Evolutionary conservation across 2,113 vertebrate species (phyloP).

Genomic region (Tauraco erythrolophus): DNA sequence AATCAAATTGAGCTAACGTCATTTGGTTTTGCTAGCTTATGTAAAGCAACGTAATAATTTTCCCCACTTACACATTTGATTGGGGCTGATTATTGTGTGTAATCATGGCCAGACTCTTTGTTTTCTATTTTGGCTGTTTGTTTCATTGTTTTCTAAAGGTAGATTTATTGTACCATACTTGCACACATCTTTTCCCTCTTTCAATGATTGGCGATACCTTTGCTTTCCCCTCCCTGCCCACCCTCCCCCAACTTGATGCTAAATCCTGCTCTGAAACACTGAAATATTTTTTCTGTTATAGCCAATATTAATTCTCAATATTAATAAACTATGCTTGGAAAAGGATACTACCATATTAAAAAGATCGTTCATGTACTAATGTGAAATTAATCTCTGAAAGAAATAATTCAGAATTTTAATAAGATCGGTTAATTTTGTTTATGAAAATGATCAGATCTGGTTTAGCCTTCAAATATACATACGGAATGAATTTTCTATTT

Average conservation of each 20-base stretch:
- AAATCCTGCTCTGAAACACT: background rate
- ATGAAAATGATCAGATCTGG: background rate
- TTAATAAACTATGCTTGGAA: background rate
- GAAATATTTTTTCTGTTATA: background rate
- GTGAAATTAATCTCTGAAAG: background rate
- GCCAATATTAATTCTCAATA: background rate
- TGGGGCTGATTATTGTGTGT: background rate
- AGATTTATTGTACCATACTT: background rate
- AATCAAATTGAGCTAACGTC: background rate
- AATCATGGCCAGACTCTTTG: background rate
- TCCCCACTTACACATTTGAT: background rate
- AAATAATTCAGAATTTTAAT: background rate
- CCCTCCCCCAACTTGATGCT: background rate
- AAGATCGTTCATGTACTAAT: background rate
- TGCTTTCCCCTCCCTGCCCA: background rate
- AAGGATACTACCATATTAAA: background rate
- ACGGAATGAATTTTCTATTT: background rate
- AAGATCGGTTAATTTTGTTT: background rate
- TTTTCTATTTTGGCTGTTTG: background rate
- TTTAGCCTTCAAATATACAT: background rate
- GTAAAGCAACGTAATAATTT: background rate
- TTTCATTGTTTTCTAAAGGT: background rate
- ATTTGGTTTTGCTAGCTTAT: background rate
- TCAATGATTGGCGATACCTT: background rate
- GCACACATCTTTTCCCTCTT: background rate